These are phyloP conservation scores for Brevipalpus yothersi DNA, from an alignment of 1,140 invertebrate species.

Conservation along the genomic window DNA sequence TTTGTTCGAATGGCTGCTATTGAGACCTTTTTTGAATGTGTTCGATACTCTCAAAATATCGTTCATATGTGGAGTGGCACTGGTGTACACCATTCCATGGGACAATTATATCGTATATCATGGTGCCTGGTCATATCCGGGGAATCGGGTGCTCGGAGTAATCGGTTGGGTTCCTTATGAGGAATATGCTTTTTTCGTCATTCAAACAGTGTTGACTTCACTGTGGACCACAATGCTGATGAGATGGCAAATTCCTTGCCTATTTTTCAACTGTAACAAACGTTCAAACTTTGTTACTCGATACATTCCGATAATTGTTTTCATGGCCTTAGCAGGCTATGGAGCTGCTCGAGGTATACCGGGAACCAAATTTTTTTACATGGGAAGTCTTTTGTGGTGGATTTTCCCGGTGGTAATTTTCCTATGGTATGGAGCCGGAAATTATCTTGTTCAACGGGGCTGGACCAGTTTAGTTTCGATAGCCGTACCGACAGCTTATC, in stretches of 20 bases:
- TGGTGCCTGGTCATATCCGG: background rate
- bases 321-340: too few relatives aligned
- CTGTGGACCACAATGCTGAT: background rate
- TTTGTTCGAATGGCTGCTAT: background rate
- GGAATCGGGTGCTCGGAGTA: background rate
- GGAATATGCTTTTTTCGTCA: background rate
- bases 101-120: background rate
- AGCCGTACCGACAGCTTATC: background rate
- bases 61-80: background rate
- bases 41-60: background rate
- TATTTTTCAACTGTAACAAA: background rate
- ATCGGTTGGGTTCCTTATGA: background rate
- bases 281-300: background rate
- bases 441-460: background rate
- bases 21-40: background rate
- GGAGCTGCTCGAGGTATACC: background rate
- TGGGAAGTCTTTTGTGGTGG: background rate
- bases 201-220: background rate
- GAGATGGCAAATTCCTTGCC: background rate
- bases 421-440: background rate
- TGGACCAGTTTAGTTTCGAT: background rate
- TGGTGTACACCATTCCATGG: background rate
- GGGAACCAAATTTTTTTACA: background rate
- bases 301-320: background rate
- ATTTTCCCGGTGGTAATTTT: background rate